Evolutionary conservation across 37 sponge, comb jelly and placozoan genomes (phyloP).

Genomic region (Chondrilla cf. caribensis): DNA sequence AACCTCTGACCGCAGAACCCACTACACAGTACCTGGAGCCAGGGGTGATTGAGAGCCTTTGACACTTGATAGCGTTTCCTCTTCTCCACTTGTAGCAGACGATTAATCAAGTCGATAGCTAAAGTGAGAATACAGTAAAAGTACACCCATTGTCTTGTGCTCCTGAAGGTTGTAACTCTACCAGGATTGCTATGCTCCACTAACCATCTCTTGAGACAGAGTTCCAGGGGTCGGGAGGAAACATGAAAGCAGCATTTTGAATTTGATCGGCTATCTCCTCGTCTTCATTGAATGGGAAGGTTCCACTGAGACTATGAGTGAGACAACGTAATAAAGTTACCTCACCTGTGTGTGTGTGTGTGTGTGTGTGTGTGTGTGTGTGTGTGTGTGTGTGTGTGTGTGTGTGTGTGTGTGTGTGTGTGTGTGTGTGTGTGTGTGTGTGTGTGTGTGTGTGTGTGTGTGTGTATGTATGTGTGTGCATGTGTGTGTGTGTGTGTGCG

Average conservation of each 20-base stretch:
- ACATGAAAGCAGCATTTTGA: slow-evolving; percentile 98
- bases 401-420: neutral
- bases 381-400: too few species aligned
- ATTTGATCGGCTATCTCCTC: slow-evolving; percentile 98
- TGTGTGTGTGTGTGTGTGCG: neutral
- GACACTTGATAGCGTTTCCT: slow-evolving; percentile 61
- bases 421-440: slow-evolving; percentile 13
- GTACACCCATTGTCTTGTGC: neutral
- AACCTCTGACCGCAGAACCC: neutral
- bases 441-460: slow-evolving; percentile 5
- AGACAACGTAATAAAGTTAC: neutral
- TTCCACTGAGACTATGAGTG: slow-evolving; percentile 86
- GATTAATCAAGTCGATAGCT: slow-evolving; percentile 90
- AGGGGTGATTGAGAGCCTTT: slow-evolving; percentile 78
- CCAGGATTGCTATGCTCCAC: too few species aligned
- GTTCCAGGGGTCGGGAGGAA: slow-evolving; percentile 94
- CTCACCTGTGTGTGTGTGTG: too few species aligned
- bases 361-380: too few species aligned
- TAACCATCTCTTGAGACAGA: slow-evolving; percentile 78
- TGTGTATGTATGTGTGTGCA: slow-evolving; percentile 1
- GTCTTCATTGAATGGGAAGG: slow-evolving; percentile 99
- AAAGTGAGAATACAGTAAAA: slow-evolving; percentile 10
- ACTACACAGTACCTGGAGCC: slow-evolving; percentile 66
- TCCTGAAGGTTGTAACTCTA: too few species aligned
- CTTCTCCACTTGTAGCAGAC: slow-evolving; percentile 78